Conservation (phyloP, 2,113 vertebrate species). For the Rhea americana region DNA sequence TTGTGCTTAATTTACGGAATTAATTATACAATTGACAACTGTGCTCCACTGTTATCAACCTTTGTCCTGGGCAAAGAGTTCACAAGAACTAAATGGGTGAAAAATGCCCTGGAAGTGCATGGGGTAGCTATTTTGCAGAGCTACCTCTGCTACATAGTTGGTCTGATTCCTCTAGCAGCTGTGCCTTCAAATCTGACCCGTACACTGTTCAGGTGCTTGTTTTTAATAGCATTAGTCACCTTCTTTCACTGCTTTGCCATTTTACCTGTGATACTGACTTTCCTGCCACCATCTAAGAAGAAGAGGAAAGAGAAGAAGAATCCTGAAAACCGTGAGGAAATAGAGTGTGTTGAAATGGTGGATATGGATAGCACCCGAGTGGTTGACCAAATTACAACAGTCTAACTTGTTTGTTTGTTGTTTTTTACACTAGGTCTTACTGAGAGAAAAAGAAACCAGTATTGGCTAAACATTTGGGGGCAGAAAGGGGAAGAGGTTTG, state of each 20-base stretch:
- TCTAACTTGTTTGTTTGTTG: constrained; percentile 81
- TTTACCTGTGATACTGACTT: constrained; percentile 97
- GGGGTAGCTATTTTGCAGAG: constrained; percentile 96
- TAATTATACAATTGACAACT: constrained; percentile 95
- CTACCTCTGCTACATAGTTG: constrained; percentile 93
- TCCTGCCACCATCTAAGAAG: constrained; percentile 95
- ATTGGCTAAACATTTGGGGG: constrained; percentile 57
- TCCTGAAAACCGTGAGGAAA: constrained; percentile 87
- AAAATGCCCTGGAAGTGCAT: constrained; percentile 93
- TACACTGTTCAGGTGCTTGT: constrained; percentile 98
- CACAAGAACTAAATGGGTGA: constrained; percentile 97
- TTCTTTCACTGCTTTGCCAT: constrained; percentile 98
- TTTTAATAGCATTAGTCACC: constrained; percentile 95
- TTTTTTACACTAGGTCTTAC: constrained; percentile 80
- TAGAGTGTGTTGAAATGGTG: constrained; percentile 97
- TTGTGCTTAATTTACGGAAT: constrained; percentile 95
- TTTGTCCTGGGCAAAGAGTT: constrained; percentile 94
- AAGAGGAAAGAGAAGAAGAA: constrained; percentile 86
- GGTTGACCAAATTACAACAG: constrained; percentile 98
- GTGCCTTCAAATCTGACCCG: constrained; percentile 97
- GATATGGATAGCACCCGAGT: constrained; percentile 95
- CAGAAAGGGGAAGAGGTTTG: neutral
- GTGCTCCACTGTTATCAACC: constrained; percentile 93
- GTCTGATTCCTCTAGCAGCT: constrained; percentile 92
- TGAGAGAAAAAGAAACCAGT: constrained; percentile 51